These are phyloP conservation scores for Heliothis subflexa DNA, from an alignment of 1,140 invertebrate species.

Conservation along the genomic window DNA sequence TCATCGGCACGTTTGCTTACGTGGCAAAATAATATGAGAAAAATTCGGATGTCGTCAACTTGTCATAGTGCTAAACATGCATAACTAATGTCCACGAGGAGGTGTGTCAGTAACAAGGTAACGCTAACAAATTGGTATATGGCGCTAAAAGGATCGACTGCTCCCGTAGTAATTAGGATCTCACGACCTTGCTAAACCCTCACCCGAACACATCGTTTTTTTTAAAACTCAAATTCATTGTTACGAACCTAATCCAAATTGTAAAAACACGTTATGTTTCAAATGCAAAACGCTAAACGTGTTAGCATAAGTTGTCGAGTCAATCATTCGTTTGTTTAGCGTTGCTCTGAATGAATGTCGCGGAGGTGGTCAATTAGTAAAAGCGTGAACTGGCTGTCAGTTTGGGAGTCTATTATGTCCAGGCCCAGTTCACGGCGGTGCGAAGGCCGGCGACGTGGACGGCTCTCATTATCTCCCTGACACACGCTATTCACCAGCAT, in stretches of 20 bases:
- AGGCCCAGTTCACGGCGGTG: conserved; percentile 66
- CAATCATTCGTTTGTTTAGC: conserved; percentile 75
- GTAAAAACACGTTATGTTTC: conserved; percentile 53
- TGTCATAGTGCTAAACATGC: background rate
- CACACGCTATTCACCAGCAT: conserved; percentile 56
- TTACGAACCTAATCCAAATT: background rate
- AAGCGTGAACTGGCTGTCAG: conserved; percentile 81
- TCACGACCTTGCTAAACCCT: background rate
- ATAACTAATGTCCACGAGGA: background rate
- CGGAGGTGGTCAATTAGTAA: conserved; percentile 79
- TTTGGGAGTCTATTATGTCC: conserved; percentile 69
- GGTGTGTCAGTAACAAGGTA: conserved; percentile 30
- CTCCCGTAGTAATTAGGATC: background rate
- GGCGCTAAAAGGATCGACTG: conserved; percentile 57
- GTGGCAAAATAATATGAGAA: no score
- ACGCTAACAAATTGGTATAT: conserved; percentile 71
- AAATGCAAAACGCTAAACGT: conserved; percentile 58
- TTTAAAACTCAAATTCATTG: background rate
- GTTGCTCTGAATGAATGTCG: conserved; percentile 64
- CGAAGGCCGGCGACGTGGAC: conserved; percentile 68
- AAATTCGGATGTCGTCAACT: no score
- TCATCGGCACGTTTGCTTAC: no score
- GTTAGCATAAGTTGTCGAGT: conserved; percentile 65
- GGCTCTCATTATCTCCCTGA: conserved; percentile 68
- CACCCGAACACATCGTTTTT: background rate